Base-by-base conservation (phyloP, 2,888 invertebrate species). In the Tyria jacobaeae region DNA sequence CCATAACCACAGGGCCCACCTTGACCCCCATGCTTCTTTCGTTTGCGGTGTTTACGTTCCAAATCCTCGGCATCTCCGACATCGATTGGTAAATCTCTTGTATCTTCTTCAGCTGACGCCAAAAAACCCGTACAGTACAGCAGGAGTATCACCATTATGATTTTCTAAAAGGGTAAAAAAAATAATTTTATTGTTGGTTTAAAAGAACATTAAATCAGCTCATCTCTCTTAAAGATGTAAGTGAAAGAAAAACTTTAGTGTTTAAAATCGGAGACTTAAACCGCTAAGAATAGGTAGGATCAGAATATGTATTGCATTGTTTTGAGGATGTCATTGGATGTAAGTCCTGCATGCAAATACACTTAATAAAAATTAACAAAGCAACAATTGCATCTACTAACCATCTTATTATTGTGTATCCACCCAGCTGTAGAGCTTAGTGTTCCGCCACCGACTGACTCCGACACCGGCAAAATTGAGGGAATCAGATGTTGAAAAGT, bases 1-100 rank as follows among this genome's bases (percentile, higher is more conserved):
- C 87, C 69, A 17, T 57, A 63, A 14, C 83, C 83, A 80, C 66
- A 89, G 70, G 73, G 79, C 0, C 84, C 80, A 27, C 68, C 70
- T 55, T 87, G 86, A 50, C 86, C 88, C 15, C 87, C 89, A 64
- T 90, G 89, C 70, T 89, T 90, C 50, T 84, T 85, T 63, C 89
- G 84, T 68, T 88, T 90, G 9, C 84, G 83, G 58, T 87, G 89
- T 51, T 81, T 86, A 51, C 90, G 79, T 48, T 83, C 91, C 9
- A 91, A 64, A 3, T 89, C 89, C 3, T 89, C 88, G 34, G 73
- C 70, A 47, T 87, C 86, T 0, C 82, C 83, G 0, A 76, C 70
- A 4, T 78, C 82, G 21, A 58, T 53, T 21, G 65, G 66, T 10
- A 90, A 65, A 39, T 91, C 90, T 66, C 81, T 86, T 4, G 86